Conservation (phyloP, 35 echinoderm and acorn worm genomes). For the Patiria miniata region DNA sequence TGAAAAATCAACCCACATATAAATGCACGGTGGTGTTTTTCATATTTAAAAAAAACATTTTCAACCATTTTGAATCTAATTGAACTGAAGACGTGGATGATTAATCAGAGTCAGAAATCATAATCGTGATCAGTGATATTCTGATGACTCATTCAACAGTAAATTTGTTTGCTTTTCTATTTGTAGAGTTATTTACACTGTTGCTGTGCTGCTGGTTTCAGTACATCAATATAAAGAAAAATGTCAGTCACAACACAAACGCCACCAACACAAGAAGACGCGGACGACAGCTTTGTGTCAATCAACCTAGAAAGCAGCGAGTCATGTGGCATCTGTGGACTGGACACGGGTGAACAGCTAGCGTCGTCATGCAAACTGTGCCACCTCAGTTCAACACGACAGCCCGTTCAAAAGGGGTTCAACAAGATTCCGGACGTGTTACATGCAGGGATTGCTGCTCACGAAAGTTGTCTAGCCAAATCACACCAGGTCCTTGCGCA, state of each 20-base stretch:
- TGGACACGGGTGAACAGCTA: neutral
- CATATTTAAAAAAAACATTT: no score
- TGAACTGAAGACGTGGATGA: no score
- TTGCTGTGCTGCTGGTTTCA: no score
- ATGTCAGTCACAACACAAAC: neutral
- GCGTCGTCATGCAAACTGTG: neutral
- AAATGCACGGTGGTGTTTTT: no score
- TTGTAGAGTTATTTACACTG: no score
- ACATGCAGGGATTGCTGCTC: neutral
- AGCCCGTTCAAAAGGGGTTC: neutral
- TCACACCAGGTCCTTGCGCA: neutral
- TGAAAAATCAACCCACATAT: no score
- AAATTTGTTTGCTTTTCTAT: no score
- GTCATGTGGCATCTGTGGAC: neutral
- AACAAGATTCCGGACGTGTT: neutral
- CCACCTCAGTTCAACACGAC: neutral
- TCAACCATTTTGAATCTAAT: no score
- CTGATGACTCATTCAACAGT: no score
- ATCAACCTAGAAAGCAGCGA: constrained; percentile 1
- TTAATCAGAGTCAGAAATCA: no score
- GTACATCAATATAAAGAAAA: no score
- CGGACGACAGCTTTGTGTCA: neutral
- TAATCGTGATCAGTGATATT: no score
- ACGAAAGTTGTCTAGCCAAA: neutral
- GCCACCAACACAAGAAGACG: neutral